phyloP scores from a whole-genome alignment of 2,797 vertebrate genomes.

The Brachymystax lenok region DNA sequence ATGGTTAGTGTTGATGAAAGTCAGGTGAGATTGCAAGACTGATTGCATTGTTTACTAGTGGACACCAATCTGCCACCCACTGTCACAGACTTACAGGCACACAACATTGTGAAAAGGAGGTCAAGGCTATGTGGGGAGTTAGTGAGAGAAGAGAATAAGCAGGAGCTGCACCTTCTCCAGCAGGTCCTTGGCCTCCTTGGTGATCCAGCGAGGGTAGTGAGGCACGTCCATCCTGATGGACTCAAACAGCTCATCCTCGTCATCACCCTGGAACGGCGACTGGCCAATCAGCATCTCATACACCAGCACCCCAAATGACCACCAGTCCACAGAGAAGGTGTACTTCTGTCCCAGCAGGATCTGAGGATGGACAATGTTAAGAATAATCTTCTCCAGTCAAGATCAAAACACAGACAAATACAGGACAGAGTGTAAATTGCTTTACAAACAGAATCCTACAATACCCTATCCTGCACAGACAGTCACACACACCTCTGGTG shows the following conservation, averaged over 20 bases:
- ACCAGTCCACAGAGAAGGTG: conserved; percentile 98
- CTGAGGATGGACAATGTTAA: conserved; percentile 61
- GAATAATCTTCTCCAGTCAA: neutral
- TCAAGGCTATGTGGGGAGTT: neutral
- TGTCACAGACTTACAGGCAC: neutral
- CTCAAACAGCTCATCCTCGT: conserved; percentile 95
- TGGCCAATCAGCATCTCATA: conserved; percentile 99
- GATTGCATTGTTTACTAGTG: neutral
- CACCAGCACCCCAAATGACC: conserved; percentile 97
- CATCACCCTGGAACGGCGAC: conserved; percentile 96
- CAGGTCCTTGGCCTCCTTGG: conserved; percentile 89
- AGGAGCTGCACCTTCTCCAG: conserved; percentile 82
- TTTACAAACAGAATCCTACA: neutral
- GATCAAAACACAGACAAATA: neutral
- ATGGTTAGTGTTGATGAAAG: neutral
- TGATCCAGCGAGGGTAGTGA: conserved; percentile 94
- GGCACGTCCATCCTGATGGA: conserved; percentile 90
- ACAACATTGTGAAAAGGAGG: neutral
- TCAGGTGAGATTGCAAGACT: neutral
- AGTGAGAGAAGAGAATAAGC: too few relatives aligned
- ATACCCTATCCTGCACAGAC: neutral
- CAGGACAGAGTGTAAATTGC: neutral
- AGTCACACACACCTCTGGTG: conserved; percentile 84
- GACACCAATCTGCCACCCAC: neutral
- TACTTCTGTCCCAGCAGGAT: conserved; percentile 92